Base-by-base conservation (phyloP, 2,888 invertebrate species). In the Rhamphomyia laevipes region DNA sequence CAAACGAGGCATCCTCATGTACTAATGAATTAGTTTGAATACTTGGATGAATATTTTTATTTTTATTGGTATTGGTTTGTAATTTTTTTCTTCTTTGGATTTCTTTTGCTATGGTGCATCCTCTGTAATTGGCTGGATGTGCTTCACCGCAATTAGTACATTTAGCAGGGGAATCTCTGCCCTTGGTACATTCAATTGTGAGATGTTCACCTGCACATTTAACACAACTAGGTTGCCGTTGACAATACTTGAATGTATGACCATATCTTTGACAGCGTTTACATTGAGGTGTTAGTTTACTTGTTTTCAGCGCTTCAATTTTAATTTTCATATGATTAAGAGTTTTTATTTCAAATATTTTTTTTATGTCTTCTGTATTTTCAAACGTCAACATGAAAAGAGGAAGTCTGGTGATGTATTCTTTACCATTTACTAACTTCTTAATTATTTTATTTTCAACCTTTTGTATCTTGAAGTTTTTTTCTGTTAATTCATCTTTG, bases 41-140 rank as follows among this genome's bases (percentile, higher is more conserved):
- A 15, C 13, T 35, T 35, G n/a, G 21, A 3, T 27, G 15, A 38
- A 40, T 11, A 12, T 40, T 23, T 27, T 38, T 27, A 38, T 46
- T 46, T 46, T 37, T 23, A 38, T 41, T 37, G 13, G 37, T 16
- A 40, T 38, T 38, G 16, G 21, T 13, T 46, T 46, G 37, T 12
- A 9, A 23, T 17, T 41, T 17, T 42, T 41, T 47, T 41, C 38
- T 47, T 30, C 40, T 47, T 47, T 47, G 41, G 27, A 40, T 17
- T 18, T 41, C 41, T 30, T 47, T 47, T 11, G 41, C 47, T 16
- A 47, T 30, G 27, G 6, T 18, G 33, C 47, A 47, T 31, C 40
- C 47, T 12, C 40, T 23, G 31, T 47, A 47, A 16, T 46, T 46
- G 21, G 23, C 46, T 21, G 46, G 40, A 13, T 46, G 46, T 21